A percentile compares a stretch with the other conserved stretches of the same genome.
These are phyloP conservation scores for Leptopilina drosophilae DNA, from an alignment of 2,888 invertebrate genomes.

Conservation along the genomic window DNA sequence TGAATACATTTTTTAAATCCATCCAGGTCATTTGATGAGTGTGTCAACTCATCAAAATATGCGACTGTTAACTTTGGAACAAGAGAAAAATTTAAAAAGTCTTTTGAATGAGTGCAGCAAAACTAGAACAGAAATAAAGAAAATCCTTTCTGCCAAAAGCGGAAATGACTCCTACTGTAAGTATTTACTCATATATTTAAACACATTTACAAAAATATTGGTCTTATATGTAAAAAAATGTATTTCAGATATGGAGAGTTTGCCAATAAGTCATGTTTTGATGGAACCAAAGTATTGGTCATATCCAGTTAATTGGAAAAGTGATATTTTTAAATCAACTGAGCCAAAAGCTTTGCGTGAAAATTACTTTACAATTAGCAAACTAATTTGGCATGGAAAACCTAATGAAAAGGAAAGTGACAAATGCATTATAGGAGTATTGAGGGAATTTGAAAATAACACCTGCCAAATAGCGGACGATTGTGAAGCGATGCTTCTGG, in stretches of 20 bases:
- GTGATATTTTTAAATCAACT: conserved; percentile 34
- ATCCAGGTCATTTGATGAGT: conserved; percentile 59
- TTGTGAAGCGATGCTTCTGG: conserved; percentile 62
- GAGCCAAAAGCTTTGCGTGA: conserved; percentile 32
- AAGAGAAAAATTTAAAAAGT: conserved; percentile 45
- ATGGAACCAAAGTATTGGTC: conserved; percentile 66
- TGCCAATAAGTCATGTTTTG: conserved; percentile 52
- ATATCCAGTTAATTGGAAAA: conserved; percentile 60
- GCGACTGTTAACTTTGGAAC: conserved; percentile 46
- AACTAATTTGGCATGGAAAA: conserved; percentile 61
- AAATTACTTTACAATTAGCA: conserved; percentile 38
- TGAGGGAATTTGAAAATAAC: conserved; percentile 36
- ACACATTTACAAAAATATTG: neutral
- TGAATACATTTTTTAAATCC: neutral
- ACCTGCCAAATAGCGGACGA: conserved; percentile 57
- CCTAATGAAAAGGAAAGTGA: conserved; percentile 67
- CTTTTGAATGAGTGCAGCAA: conserved; percentile 48
- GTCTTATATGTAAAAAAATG: neutral
- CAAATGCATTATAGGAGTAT: conserved; percentile 61
- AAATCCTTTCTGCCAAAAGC: neutral
- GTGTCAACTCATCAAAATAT: conserved; percentile 56
- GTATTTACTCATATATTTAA: neutral
- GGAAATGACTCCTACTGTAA: neutral
- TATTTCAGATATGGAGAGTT: neutral
- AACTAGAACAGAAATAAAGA: conserved; percentile 49